Conservation (phyloP, 2,113 vertebrate genomes). For the Panthera uncia region DNA sequence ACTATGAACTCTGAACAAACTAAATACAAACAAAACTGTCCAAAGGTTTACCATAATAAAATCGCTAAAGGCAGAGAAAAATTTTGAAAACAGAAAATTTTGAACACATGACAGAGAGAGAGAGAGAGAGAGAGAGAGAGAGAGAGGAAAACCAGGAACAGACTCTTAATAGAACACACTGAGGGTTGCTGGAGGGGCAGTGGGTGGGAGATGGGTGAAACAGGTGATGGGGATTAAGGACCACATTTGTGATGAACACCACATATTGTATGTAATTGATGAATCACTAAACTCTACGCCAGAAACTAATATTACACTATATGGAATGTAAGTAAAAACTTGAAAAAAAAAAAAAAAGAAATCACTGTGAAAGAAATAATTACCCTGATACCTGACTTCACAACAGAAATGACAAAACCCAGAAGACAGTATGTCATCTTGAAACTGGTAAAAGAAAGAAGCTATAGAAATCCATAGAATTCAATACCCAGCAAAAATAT, state of each 20-base stretch:
- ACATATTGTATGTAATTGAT: background rate
- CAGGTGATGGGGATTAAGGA: background rate
- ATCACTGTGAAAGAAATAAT: background rate
- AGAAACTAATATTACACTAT: background rate
- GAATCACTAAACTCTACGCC: background rate
- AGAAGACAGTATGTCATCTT: background rate
- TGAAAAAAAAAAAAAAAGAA: background rate
- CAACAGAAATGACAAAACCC: background rate
- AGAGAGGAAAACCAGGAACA: background rate
- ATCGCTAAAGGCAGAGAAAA: background rate
- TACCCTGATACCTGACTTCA: background rate
- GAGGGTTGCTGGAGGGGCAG: background rate
- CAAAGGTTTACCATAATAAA: background rate
- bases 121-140: background rate
- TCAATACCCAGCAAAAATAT: constrained; percentile 3
- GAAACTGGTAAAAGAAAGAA: background rate
- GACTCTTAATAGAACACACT: background rate
- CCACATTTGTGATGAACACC: background rate
- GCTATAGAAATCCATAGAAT: background rate
- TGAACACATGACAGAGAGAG: background rate
- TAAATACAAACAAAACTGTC: background rate
- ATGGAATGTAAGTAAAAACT: background rate
- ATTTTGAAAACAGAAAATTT: background rate
- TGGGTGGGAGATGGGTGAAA: background rate
- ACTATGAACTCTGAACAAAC: background rate